Base-by-base conservation (phyloP, 2,113 vertebrate genomes). In the Odocoileus hemionus region DNA sequence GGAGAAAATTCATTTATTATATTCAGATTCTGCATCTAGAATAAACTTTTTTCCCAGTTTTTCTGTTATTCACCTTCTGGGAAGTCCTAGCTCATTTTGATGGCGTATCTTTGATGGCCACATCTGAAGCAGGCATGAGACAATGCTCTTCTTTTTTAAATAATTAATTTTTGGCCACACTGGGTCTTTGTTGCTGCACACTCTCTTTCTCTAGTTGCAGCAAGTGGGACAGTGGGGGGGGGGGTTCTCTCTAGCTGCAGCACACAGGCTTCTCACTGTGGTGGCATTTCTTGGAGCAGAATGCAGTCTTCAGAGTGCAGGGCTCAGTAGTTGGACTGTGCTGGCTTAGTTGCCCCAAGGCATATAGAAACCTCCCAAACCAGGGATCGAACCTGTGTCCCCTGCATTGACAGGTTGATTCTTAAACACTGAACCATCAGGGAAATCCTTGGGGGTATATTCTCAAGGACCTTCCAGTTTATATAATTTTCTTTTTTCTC, bases 151-250 rank as follows among this genome's bases (percentile, higher is more conserved):
- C 39, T 76, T 76, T 76, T 26, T 26, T 7, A 26, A 76, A 43
- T 26, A 74, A 76, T 43, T 43, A 43, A 26, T 26, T 76, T 76
- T 76, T 76, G 70, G 23, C 70, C 1, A 0, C 23, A 7, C 39
- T 43, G 21, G 39, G 2, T 26, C 21, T 76, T 76, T 43, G 23
- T 26, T 76, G 39, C 6, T 43, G 23, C 6, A 76, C 3, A 25
- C 19, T 70, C 67, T 70, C n/a, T 36, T 67, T 36, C n/a, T 70
- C n/a, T 13, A 39, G 67, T 12, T 70, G n/a, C 6, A 39, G 67
- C 4, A 0, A 39, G 19, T 70, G 67, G n/a, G n/a, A 39, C 1
- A 70, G 67, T 23, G 0, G 11, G 25, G 26, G 30, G 0, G 16
- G n/a, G 4, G n/a, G n/a, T 43, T 26, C 12, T 26, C 70, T 76